phyloP scores from a whole-genome alignment of 92 coral and sea anemone genomes.

The Hydrozoanthus gracilis region DNA sequence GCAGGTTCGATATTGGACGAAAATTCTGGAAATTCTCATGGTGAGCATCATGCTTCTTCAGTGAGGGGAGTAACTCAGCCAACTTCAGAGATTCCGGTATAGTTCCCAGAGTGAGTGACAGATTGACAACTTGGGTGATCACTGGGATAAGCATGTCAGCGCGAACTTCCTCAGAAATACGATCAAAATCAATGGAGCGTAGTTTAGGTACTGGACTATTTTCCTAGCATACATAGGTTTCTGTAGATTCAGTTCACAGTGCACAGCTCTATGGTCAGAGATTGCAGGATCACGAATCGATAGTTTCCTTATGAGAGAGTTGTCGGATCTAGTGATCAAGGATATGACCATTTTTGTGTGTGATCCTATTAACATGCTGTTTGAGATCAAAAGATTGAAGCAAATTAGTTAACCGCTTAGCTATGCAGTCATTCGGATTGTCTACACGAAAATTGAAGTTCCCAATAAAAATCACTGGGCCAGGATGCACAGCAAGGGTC shows the following conservation, averaged over 20 bases:
- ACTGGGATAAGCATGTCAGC: slow-evolving; percentile 43
- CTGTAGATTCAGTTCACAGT: slow-evolving; percentile 30
- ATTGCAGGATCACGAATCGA: slow-evolving; percentile 17
- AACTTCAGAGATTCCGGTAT: slow-evolving; percentile 46
- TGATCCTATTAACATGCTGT: slow-evolving; percentile 33
- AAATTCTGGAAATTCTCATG: slow-evolving; percentile 40
- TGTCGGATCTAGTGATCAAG: slow-evolving; percentile 44
- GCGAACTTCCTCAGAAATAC: slow-evolving; percentile 28
- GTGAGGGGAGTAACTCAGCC: slow-evolving; percentile 39
- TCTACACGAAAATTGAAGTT: slow-evolving; percentile 33
- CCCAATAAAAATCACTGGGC: slow-evolving; percentile 33
- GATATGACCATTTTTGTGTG: slow-evolving; percentile 37
- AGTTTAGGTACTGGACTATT: slow-evolving; percentile 24
- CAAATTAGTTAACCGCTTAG: slow-evolving; percentile 7
- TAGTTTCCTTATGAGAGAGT: slow-evolving; percentile 19
- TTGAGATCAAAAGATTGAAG: slow-evolving; percentile 31
- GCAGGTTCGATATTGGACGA: slow-evolving; percentile 49
- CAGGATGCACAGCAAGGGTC: slow-evolving; percentile 37
- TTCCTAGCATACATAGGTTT: slow-evolving; percentile 30
- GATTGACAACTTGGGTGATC: slow-evolving; percentile 44
- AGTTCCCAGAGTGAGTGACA: slow-evolving; percentile 35
- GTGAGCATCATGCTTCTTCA: slow-evolving; percentile 38
- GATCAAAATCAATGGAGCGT: slow-evolving; percentile 10
- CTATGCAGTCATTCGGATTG: slow-evolving; percentile 13
- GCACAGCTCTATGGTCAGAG: slow-evolving; percentile 26